phyloP scores from a whole-genome alignment of 2,797 vertebrate species.

The Chromobotia macracanthus region DNA sequence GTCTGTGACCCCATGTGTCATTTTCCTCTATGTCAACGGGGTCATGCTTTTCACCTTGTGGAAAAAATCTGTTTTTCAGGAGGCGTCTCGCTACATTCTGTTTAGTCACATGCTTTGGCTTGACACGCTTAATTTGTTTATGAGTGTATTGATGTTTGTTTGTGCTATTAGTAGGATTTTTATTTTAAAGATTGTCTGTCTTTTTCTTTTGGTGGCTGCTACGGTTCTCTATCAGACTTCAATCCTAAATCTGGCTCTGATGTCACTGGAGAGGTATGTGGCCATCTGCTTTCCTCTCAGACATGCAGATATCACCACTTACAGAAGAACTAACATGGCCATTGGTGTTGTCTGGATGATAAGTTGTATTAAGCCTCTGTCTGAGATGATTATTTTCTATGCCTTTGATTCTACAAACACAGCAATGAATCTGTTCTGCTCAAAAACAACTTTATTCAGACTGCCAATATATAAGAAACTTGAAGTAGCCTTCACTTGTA shows the following conservation, averaged over 20 bases:
- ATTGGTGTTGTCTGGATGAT: constrained; percentile 3
- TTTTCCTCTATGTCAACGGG: constrained; percentile 64
- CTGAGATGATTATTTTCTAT: constrained; percentile 30
- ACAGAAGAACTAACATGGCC: constrained; percentile 66
- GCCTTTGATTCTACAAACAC: constrained; percentile 20
- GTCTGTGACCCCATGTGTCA: constrained; percentile 25
- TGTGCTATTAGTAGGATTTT: constrained; percentile 50
- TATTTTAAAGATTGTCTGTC: constrained; percentile 49
- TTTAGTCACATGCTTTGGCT: constrained; percentile 69
- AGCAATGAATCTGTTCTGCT: constrained; percentile 31
- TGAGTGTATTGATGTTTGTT: constrained; percentile 56
- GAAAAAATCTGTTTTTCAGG: constrained; percentile 61
- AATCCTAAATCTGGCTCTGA: constrained; percentile 58
- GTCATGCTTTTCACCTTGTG: constrained; percentile 68
- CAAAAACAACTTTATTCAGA: constrained; percentile 24
- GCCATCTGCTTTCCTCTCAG: constrained; percentile 32
- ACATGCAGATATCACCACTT: constrained; percentile 13
- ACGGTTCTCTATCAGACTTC: constrained; percentile 49
- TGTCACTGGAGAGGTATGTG: constrained; percentile 21
- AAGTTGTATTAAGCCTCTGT: neutral
- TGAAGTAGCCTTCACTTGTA: constrained; percentile 24
- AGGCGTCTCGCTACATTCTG: constrained; percentile 67
- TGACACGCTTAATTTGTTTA: neutral
- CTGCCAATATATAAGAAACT: constrained; percentile 34
- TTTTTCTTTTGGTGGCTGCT: constrained; percentile 30